Percentiles rank a stretch among this genome's conserved stretches.
Conservation (phyloP, 2,888 invertebrate genomes). For the Chamaedrilus cognettii region DNA sequence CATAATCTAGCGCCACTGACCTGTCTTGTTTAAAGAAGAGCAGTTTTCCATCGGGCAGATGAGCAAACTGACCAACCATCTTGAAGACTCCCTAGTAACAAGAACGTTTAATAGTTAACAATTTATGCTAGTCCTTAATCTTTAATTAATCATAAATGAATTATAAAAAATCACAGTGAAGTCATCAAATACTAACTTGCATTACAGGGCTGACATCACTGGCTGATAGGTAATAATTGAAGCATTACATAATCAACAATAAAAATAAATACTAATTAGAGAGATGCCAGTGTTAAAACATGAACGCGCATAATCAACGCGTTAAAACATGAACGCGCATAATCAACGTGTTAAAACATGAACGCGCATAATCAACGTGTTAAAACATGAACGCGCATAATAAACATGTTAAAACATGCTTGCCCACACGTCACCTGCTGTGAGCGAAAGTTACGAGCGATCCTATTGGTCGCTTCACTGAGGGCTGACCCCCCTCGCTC, state of each 20-base stretch:
- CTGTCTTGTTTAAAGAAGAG: constrained; percentile 51
- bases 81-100: constrained; percentile 45
- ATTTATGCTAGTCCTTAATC: neutral
- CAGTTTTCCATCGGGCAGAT: constrained; percentile 43
- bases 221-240: neutral
- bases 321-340: too few species aligned
- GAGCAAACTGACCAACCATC: constrained; percentile 42
- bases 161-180: constrained; percentile 1
- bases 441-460: constrained; percentile 41
- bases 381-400: too few species aligned
- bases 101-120: too few species aligned
- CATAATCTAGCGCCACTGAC: too few species aligned
- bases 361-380: too few species aligned
- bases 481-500: constrained; percentile 42
- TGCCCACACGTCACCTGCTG: too few species aligned
- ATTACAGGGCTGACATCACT: too few species aligned
- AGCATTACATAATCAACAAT: neutral
- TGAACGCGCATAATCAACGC: too few species aligned
- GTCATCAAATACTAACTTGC: too few species aligned
- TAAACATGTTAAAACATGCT: too few species aligned
- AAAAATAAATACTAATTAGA: neutral
- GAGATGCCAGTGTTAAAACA: neutral
- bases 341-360: too few species aligned
- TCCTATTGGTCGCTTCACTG: constrained; percentile 46
- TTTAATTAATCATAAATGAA: neutral